Evolutionary conservation across 2,888 invertebrate genomes (phyloP).

Genomic region (Ypsolopha scabrella): DNA sequence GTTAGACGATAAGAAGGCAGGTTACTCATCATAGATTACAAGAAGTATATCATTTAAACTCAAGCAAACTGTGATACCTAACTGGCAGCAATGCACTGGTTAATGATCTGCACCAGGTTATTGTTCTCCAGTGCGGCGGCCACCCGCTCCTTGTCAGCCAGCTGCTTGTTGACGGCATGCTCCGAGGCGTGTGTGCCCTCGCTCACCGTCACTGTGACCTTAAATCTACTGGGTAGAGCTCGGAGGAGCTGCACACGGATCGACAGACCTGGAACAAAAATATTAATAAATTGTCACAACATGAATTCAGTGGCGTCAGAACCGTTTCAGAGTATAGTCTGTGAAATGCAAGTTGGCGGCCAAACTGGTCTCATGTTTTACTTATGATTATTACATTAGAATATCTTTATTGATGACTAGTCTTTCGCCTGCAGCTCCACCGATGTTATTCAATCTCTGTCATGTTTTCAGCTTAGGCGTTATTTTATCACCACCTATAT

Average conservation of each 20-base stretch:
- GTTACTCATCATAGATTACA: too few species aligned
- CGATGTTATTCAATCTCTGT: too few species aligned
- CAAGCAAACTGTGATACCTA: too few species aligned
- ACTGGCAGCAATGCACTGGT: conserved; percentile 80
- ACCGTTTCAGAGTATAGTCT: background rate
- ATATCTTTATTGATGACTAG: too few species aligned
- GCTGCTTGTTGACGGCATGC: conserved; percentile 94
- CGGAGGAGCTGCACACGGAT: conserved; percentile 92
- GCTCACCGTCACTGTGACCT: conserved; percentile 89
- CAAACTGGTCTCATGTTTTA: too few species aligned
- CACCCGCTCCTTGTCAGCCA: conserved; percentile 97
- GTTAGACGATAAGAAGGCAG: too few species aligned
- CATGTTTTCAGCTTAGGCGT: too few species aligned
- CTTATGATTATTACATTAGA: too few species aligned
- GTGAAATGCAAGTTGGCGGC: background rate
- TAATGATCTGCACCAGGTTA: conserved; percentile 92
- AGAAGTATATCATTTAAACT: too few species aligned
- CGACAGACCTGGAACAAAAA: conserved; percentile 74
- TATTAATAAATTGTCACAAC: background rate
- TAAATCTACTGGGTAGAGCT: conserved; percentile 84
- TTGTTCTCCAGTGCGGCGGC: conserved; percentile 97
- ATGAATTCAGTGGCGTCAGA: background rate
- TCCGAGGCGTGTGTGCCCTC: conserved; percentile 96
- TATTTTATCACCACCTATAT: too few species aligned
- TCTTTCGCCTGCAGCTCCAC: too few species aligned